Evolutionary conservation across 2,797 vertebrate species (phyloP).

Genomic region (Cossypha polioptera): DNA sequence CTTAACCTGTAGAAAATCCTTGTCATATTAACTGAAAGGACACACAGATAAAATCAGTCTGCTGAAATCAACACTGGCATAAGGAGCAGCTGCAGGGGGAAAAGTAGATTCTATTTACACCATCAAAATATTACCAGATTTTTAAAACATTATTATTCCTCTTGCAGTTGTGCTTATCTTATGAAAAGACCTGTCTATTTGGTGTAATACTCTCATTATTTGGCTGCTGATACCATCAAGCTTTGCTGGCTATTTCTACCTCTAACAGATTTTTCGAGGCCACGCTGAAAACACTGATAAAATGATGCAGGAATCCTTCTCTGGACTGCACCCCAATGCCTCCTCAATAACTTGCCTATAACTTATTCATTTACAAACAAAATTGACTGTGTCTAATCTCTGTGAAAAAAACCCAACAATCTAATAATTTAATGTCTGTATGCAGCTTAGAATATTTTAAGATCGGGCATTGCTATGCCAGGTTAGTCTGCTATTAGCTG

Average conservation of each 20-base stretch:
- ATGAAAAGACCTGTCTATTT: not conserved
- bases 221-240: not conserved
- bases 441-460: slow-evolving; percentile 54
- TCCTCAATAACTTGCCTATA: not conserved
- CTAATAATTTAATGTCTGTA: slow-evolving; percentile 63
- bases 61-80: not conserved
- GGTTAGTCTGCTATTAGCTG: slow-evolving; percentile 70
- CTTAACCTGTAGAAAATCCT: not conserved
- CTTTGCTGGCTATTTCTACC: not conserved
- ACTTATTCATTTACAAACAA: slow-evolving; percentile 51
- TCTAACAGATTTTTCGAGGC: not conserved
- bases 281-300: not conserved
- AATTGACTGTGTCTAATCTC: slow-evolving; percentile 57
- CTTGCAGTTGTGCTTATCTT: not conserved
- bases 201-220: not conserved
- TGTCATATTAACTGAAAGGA: not conserved
- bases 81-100: not conserved
- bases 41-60: not conserved
- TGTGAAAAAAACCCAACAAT: not conserved
- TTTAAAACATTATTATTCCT: not conserved
- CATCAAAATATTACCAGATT: not conserved
- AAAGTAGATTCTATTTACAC: not conserved
- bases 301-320: not conserved
- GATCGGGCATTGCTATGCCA: slow-evolving; percentile 61
- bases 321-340: not conserved